Evolutionary conservation across 1,140 invertebrate genomes (phyloP).

Genomic region (Caerostris darwini): DNA sequence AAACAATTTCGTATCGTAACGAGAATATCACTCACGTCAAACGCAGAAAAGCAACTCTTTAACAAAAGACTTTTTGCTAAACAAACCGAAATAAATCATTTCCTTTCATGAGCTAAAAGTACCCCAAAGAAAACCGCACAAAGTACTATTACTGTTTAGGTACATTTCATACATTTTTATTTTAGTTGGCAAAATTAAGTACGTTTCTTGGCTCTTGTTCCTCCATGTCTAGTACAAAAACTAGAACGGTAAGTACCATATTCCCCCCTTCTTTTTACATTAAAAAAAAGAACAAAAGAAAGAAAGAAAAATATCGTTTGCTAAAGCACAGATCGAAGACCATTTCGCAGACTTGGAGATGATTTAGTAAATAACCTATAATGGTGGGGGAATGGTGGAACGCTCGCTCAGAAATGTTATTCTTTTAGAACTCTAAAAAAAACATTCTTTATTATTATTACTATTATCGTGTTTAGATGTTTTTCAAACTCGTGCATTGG

Average conservation of each 20-base stretch:
- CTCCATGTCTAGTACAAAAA: too few species aligned
- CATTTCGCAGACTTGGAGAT: slow-evolving; percentile 17
- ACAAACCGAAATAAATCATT: background rate
- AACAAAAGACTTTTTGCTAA: background rate
- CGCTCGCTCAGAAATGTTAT: too few species aligned
- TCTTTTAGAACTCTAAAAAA: background rate
- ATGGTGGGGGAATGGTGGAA: slow-evolving; percentile 11
- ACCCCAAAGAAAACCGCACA: background rate
- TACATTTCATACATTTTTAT: background rate
- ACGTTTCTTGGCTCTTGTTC: too few species aligned
- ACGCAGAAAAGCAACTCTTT: slow-evolving; percentile 20
- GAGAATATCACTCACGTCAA: background rate
- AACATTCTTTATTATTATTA: slow-evolving; percentile 43
- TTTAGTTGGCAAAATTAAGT: slow-evolving; percentile 9
- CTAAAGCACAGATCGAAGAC: background rate
- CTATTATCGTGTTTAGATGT: slow-evolving; percentile 44
- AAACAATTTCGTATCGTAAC: background rate
- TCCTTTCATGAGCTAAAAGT: slow-evolving; percentile 21
- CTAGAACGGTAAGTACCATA: too few species aligned
- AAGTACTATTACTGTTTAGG: slow-evolving; percentile 32
- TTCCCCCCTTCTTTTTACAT: too few species aligned
- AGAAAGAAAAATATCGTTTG: too few species aligned
- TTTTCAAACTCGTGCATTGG: slow-evolving; percentile 27
- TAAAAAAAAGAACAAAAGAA: too few species aligned
- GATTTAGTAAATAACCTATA: slow-evolving; percentile 54